These are phyloP conservation scores for Chelon labrosus DNA, from an alignment of 2,797 vertebrate genomes.

Conservation along the genomic window DNA sequence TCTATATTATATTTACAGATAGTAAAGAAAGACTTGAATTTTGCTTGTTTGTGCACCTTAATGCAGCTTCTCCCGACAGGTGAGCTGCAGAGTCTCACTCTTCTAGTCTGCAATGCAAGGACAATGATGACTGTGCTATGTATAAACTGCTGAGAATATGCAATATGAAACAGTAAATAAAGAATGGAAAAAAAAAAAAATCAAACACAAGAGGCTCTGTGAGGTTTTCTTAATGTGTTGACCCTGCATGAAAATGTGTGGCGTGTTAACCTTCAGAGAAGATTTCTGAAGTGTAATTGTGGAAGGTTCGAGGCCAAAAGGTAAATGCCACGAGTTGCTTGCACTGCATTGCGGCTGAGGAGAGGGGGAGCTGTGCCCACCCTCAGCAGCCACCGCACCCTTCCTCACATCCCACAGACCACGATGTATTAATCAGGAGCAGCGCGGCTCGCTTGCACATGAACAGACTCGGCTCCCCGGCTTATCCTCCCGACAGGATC, in stretches of 20 bases:
- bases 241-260: not conserved
- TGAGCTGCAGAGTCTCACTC: constrained; percentile 69
- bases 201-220: constrained; percentile 19
- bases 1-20: constrained; percentile 79
- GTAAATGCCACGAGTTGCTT: constrained; percentile 51
- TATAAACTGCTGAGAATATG: constrained; percentile 82
- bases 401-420: constrained; percentile 40
- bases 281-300: not conserved
- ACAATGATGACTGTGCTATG: constrained; percentile 79
- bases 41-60: constrained; percentile 81
- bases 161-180: constrained; percentile 80
- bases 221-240: constrained; percentile 24
- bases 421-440: constrained; percentile 69
- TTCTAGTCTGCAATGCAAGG: constrained; percentile 70
- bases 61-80: constrained; percentile 68
- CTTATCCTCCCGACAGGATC: constrained; percentile 9
- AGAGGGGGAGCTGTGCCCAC: constrained; percentile 59
- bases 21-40: constrained; percentile 69
- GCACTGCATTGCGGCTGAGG: constrained; percentile 80
- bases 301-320: constrained; percentile 26
- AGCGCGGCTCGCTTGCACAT: not conserved
- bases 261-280: constrained; percentile 1
- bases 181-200: constrained; percentile 51
- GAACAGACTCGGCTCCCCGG: not conserved
- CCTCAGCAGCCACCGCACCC: constrained; percentile 45